phyloP scores from a whole-genome alignment of 2,797 vertebrate genomes.

The Thamnophis elegans region DNA sequence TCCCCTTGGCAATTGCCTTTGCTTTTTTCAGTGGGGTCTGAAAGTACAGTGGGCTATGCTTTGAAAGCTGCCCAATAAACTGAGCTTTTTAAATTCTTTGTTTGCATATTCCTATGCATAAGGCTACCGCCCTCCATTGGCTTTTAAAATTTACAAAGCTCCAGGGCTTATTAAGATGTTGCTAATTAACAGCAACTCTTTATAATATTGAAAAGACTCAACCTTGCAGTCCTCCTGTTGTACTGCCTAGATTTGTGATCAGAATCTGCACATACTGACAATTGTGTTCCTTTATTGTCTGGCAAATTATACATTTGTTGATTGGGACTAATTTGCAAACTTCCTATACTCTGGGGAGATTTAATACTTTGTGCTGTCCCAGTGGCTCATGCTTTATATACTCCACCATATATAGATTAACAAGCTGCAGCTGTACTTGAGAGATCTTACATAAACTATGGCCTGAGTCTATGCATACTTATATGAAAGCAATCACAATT shows the following conservation, averaged over 20 bases:
- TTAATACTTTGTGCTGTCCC: neutral
- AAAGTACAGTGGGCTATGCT: conserved; percentile 17
- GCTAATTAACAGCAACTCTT: conserved; percentile 14
- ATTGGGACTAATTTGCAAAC: neutral
- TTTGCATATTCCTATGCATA: neutral
- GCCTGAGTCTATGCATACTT: neutral
- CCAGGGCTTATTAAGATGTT: neutral
- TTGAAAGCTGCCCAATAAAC: neutral
- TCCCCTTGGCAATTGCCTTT: conserved; percentile 3
- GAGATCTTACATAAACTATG: neutral
- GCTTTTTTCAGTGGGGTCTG: conserved; percentile 21
- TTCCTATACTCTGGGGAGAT: neutral
- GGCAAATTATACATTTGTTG: neutral
- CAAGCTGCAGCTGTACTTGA: neutral
- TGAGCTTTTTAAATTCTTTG: neutral
- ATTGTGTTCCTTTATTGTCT: neutral
- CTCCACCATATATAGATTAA: neutral
- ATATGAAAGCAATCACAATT: neutral
- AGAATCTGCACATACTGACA: neutral
- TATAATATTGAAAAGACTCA: conserved; percentile 14
- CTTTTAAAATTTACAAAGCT: conserved; percentile 28
- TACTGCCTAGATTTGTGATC: neutral
- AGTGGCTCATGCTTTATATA: neutral
- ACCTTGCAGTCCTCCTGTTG: neutral
- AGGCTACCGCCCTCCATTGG: neutral